A percentile compares a stretch with the other conserved stretches of the same genome.
phyloP scores from a whole-genome alignment of 1,140 invertebrate genomes.

The Sminthurides bifidus region DNA sequence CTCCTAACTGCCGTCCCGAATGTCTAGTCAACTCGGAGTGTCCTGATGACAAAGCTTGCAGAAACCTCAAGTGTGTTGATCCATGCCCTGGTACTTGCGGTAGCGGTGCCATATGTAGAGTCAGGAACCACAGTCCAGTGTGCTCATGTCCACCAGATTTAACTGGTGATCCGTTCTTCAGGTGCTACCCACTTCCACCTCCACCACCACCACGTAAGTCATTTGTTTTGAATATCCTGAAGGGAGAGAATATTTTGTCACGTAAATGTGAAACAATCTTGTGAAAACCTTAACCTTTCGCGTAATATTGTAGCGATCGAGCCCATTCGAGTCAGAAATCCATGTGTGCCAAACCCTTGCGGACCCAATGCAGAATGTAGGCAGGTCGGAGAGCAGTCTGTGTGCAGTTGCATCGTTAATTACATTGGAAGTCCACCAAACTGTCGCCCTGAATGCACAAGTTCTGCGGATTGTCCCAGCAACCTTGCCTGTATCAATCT shows the following conservation, averaged over 20 bases:
- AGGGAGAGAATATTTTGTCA: too few species aligned
- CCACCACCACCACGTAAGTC: conserved; percentile 28
- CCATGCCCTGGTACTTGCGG: conserved; percentile 47
- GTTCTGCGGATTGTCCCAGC: conserved; percentile 30
- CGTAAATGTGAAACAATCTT: too few species aligned
- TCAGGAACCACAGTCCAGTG: conserved; percentile 70
- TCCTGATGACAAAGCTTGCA: conserved; percentile 50
- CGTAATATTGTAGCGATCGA: conserved; percentile 38
- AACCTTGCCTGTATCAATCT: conserved; percentile 22
- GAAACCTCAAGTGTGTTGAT: conserved; percentile 54
- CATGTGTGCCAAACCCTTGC: conserved; percentile 17
- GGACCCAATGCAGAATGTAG: conserved; percentile 38
- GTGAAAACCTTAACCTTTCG: too few species aligned
- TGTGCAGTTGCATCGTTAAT: conserved; percentile 34
- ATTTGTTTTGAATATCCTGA: conserved; percentile 50
- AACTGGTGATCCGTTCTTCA: conserved; percentile 64
- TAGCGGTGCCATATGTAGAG: conserved; percentile 51
- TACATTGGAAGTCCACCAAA: conserved; percentile 37
- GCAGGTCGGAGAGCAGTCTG: conserved; percentile 31
- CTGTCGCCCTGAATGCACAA: conserved; percentile 45
- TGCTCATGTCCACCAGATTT: conserved; percentile 45
- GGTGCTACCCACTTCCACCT: conserved; percentile 49
- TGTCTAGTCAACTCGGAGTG: conserved; percentile 58
- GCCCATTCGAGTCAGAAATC: conserved; percentile 6
- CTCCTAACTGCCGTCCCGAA: conserved; percentile 52